These are phyloP conservation scores for Pollenia griseotomentosa DNA, from an alignment of 2,888 invertebrate species.

Conservation along the genomic window DNA sequence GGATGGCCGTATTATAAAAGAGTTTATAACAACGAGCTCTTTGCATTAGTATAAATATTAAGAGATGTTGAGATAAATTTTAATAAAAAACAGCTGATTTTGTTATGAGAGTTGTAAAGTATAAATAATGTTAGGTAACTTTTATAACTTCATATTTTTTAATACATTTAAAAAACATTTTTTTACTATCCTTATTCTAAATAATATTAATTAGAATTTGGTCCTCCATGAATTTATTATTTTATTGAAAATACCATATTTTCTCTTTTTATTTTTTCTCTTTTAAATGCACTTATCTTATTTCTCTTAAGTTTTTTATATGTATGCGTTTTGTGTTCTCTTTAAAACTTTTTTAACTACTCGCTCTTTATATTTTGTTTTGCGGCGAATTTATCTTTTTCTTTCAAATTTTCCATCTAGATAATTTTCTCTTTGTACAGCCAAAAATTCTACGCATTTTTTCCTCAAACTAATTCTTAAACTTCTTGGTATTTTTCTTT, in stretches of 20 bases:
- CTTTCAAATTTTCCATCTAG: not conserved
- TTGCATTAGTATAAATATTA: not conserved
- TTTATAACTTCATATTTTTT: no score
- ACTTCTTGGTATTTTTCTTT: conserved; percentile 40
- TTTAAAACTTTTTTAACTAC: not conserved
- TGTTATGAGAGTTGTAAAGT: no score
- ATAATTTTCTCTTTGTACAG: conserved; percentile 20
- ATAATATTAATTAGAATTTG: no score
- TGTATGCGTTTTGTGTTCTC: conserved; percentile 16
- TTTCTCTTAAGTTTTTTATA: not conserved
- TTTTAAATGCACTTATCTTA: not conserved
- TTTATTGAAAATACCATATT: not conserved
- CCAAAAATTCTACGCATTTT: conserved; percentile 17
- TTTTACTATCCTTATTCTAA: no score
- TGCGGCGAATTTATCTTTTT: conserved; percentile 68
- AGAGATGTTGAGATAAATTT: conserved; percentile 1
- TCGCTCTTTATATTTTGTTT: conserved; percentile 7
- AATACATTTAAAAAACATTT: no score
- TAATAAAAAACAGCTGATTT: not conserved
- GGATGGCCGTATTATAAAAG: conserved; percentile 1
- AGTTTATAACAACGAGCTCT: not conserved
- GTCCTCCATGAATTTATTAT: not conserved
- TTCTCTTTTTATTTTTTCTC: conserved; percentile 14
- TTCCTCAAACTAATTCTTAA: conserved; percentile 5
- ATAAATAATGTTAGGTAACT: no score